Conservation (phyloP, 2,888 invertebrate genomes). For the Hololepta plana region DNA sequence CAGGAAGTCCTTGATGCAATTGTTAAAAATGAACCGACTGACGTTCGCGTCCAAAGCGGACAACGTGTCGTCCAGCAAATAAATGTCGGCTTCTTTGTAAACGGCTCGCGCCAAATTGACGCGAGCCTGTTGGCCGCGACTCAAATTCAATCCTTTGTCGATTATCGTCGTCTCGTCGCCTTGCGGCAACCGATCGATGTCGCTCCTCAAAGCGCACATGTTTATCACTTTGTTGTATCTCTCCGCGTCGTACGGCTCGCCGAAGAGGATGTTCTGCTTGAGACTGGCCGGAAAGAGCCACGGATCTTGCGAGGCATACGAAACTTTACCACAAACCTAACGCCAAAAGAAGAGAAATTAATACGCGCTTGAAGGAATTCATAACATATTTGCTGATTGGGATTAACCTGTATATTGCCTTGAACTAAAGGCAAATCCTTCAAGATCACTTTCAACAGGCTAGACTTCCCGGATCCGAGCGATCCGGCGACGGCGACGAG, state of each 20-base stretch:
- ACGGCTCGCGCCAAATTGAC: constrained; percentile 19
- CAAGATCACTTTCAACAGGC: constrained; percentile 46
- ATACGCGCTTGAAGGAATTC: no score
- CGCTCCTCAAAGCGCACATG: constrained; percentile 30
- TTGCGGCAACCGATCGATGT: constrained; percentile 26
- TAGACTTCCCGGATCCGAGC: constrained; percentile 50
- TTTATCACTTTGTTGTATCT: constrained; percentile 21
- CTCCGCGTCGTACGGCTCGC: constrained; percentile 17
- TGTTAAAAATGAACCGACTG: constrained; percentile 14
- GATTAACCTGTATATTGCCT: no score
- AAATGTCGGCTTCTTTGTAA: constrained; percentile 18
- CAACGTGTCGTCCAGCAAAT: constrained; percentile 18
- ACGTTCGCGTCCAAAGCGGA: constrained; percentile 17
- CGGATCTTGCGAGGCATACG: constrained; percentile 19
- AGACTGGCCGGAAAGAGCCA: constrained; percentile 20
- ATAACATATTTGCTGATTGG: no score
- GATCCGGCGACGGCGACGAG: constrained; percentile 37
- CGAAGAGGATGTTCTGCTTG: constrained; percentile 22
- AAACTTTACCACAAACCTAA: constrained; percentile 21
- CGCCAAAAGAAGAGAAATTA: no score
- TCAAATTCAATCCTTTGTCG: constrained; percentile 41
- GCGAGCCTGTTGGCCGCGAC: constrained; percentile 34
- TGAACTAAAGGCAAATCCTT: constrained; percentile 44
- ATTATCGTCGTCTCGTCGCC: constrained; percentile 36
- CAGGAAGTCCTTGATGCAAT: constrained; percentile 15